Evolutionary conservation across 2,113 vertebrate genomes (phyloP), one percentile per base, ranked within the genome.

Genomic region (Clarias magur): DNA sequence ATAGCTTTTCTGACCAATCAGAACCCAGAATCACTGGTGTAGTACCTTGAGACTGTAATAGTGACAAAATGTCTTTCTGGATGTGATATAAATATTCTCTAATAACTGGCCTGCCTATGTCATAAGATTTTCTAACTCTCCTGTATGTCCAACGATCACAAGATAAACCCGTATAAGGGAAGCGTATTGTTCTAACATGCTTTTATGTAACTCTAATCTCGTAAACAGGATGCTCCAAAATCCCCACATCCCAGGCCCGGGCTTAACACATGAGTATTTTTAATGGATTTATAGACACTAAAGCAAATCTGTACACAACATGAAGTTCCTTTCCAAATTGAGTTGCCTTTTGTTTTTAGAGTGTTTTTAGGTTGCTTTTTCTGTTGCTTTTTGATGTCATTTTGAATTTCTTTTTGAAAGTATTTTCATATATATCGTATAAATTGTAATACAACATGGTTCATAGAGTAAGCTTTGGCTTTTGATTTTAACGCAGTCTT

Each of bases 181-280:
- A 85, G 59, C 72, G 19, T 78, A 23, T 60, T 78, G 84, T 48
- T 16, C 84, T 60, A 53, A 60, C 34, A 48, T 1, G 25, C 25
- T 84, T 30, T 42, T 73, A 54, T 60, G 21, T 85, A 34, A 27
- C 72, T 30, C 17, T 48, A 78, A 85, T 19, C 42, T 78, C 21
- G 67, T 87, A 84, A 89, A 84, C 65, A 84, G 65, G 83, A 76
- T 60, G 73, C 70, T 76, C 42, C 15, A 62, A 65, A 78, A 78
- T 60, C 30, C 83, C 56, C 54, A 16, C 68, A 53, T 25, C 27
- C 34, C 17, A 48, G 12, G 54, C 48, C 48, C 54, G 48, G 48
- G 75, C 13, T 54, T 75, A 85, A 27, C 65, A 54, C 25, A 65
- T 23, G 54, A 60, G n/a, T 13, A 60, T n/a, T 62, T 25, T 85